Evolutionary conservation across 1,140 invertebrate species (phyloP).

Genomic region (Limonius californicus): DNA sequence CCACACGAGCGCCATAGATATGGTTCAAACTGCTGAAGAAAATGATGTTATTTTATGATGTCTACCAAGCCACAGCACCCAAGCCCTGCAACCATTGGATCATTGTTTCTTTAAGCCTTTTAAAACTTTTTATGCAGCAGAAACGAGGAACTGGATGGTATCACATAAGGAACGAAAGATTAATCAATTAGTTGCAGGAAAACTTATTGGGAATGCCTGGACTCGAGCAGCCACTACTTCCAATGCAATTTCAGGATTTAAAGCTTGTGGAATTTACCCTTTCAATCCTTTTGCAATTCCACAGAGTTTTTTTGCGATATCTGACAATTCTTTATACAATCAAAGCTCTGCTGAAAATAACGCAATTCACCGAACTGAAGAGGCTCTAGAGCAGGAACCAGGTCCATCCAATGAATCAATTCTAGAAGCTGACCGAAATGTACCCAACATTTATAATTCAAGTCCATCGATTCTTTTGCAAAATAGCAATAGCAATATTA

Average conservation of each 20-base stretch:
- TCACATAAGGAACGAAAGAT: slow-evolving; percentile 23
- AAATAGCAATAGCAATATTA: too few relatives aligned
- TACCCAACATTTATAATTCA: too few relatives aligned
- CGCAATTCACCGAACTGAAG: too few relatives aligned
- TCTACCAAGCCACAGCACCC: slow-evolving; percentile 41
- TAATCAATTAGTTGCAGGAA: slow-evolving; percentile 15
- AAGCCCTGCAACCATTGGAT: slow-evolving; percentile 36
- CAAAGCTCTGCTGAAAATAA: too few relatives aligned
- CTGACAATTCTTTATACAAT: not conserved
- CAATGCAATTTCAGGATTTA: slow-evolving; percentile 30
- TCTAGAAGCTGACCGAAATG: too few relatives aligned
- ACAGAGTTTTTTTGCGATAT: slow-evolving; percentile 21
- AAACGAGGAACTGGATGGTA: slow-evolving; percentile 20
- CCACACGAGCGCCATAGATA: slow-evolving; percentile 29
- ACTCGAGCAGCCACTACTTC: slow-evolving; percentile 19
- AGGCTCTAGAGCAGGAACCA: too few relatives aligned
- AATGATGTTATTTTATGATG: slow-evolving; percentile 26
- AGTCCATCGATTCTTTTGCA: too few relatives aligned
- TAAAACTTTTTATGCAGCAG: too few relatives aligned
- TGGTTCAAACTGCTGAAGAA: slow-evolving; percentile 27
- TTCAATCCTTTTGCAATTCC: slow-evolving; percentile 21
- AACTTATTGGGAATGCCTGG: slow-evolving; percentile 28
- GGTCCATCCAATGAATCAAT: too few relatives aligned
- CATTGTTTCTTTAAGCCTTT: slow-evolving; percentile 25
- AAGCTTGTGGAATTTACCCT: slow-evolving; percentile 22